Conservation (phyloP, 2,113 vertebrate genomes). For the Promerops cafer region DNA sequence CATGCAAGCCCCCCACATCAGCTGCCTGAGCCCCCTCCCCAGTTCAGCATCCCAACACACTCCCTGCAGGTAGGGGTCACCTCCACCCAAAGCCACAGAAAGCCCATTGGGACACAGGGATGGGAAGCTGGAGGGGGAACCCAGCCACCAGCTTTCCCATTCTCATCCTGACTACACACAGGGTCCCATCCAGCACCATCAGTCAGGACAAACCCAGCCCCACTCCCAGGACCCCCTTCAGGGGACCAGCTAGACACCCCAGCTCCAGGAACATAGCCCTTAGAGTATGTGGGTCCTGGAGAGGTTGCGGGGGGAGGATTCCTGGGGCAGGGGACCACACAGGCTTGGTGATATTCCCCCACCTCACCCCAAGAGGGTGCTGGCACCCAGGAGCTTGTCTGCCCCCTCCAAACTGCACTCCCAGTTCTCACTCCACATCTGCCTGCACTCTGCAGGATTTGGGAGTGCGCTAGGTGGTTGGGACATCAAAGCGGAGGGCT, state of each 20-base stretch:
- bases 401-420: neutral
- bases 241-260: neutral
- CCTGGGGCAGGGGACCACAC: fast-evolving
- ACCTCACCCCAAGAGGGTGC: neutral
- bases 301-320: neutral
- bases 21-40: neutral
- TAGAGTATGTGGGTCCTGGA: neutral
- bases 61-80: neutral
- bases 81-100: neutral
- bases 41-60: neutral
- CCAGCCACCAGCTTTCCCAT: neutral
- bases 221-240: no score
- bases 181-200: neutral
- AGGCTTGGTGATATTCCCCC: neutral
- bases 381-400: neutral
- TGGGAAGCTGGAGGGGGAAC: neutral
- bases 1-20: neutral
- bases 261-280: neutral
- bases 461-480: neutral
- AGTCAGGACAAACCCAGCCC: neutral
- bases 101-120: neutral
- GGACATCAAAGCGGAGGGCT: neutral
- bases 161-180: neutral
- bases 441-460: neutral
- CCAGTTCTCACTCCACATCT: neutral